Evolutionary conservation across 2,888 invertebrate genomes (phyloP).

Genomic region (Tiphia femorata): DNA sequence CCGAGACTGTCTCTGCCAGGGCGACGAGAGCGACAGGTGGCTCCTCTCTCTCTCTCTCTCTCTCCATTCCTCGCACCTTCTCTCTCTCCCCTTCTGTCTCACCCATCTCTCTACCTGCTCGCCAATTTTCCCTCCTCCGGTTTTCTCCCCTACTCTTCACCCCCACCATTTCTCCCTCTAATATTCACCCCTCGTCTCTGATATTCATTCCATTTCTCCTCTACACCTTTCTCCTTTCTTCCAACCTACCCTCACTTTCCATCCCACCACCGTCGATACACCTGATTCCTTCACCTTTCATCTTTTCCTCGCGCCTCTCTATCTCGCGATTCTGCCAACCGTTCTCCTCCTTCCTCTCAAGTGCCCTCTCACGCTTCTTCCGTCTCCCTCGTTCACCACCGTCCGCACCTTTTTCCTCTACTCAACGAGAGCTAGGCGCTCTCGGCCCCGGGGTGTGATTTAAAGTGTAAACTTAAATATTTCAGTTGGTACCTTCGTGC

Average conservation of each 20-base stretch:
- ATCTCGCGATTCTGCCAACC: too few species aligned
- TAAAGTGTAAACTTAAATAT: constrained; percentile 63
- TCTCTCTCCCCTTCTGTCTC: constrained; percentile 18
- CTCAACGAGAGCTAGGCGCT: constrained; percentile 20
- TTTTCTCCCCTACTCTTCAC: constrained; percentile 11
- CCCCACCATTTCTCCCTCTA: constrained; percentile 20
- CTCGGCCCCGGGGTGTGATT: constrained; percentile 54
- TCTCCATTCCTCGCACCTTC: constrained; percentile 11
- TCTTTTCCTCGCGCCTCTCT: too few species aligned
- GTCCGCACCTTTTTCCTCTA: constrained; percentile 7
- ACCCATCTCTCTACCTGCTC: not conserved
- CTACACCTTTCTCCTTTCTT: too few species aligned
- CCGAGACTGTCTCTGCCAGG: constrained; percentile 45
- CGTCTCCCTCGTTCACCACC: not conserved
- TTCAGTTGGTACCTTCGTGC: constrained; percentile 50
- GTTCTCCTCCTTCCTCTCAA: constrained; percentile 8
- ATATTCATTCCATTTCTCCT: too few species aligned
- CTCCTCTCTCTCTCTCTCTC: constrained; percentile 29
- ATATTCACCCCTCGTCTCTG: constrained; percentile 26
- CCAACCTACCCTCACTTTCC: too few species aligned
- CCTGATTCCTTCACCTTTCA: too few species aligned
- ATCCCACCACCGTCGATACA: too few species aligned
- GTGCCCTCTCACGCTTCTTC: constrained; percentile 12
- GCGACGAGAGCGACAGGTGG: constrained; percentile 56
- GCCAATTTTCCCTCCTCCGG: not conserved